Percentiles rank a stretch among this genome's conserved stretches.
Conservation (phyloP, 2,888 invertebrate genomes). For the Andrena praecox region DNA sequence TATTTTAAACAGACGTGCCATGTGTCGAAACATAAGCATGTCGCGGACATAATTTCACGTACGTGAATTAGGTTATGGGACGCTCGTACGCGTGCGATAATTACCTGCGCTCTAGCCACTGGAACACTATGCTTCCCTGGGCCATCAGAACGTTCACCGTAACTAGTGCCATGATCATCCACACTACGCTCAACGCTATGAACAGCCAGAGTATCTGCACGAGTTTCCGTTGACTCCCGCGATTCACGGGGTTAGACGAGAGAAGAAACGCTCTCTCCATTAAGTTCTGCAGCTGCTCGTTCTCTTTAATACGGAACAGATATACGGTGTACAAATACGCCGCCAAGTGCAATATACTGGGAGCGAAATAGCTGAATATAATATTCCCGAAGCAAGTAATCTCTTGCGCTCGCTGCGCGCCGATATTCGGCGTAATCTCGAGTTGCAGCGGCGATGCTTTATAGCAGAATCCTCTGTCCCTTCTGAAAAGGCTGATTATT, state of each 20-base stretch:
- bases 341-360: slow-evolving; percentile 90
- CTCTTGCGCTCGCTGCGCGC: slow-evolving; percentile 86
- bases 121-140: slow-evolving; percentile 87
- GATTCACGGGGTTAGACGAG: slow-evolving; percentile 89
- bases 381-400: slow-evolving; percentile 90
- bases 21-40: too few species aligned
- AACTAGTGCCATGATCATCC: slow-evolving; percentile 90
- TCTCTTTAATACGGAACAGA: slow-evolving; percentile 91
- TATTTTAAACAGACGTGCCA: background rate
- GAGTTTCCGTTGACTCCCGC: slow-evolving; percentile 89
- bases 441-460: slow-evolving; percentile 79
- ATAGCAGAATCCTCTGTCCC: slow-evolving; percentile 91
- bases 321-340: slow-evolving; percentile 91
- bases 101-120: slow-evolving; percentile 88
- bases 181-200: slow-evolving; percentile 89
- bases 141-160: slow-evolving; percentile 89
- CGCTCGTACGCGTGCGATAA: background rate
- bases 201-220: slow-evolving; percentile 91
- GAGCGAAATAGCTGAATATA: slow-evolving; percentile 90
- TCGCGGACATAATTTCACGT: too few species aligned
- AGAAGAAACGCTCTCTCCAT: slow-evolving; percentile 93
- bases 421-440: slow-evolving; percentile 58
- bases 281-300: slow-evolving; percentile 93
- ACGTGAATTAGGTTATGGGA: too few species aligned
- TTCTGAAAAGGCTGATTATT: slow-evolving; percentile 84